A percentile compares a stretch with the other conserved stretches of the same genome.
Conservation (phyloP, 2,113 vertebrate species). For the Lycaon pictus region DNA sequence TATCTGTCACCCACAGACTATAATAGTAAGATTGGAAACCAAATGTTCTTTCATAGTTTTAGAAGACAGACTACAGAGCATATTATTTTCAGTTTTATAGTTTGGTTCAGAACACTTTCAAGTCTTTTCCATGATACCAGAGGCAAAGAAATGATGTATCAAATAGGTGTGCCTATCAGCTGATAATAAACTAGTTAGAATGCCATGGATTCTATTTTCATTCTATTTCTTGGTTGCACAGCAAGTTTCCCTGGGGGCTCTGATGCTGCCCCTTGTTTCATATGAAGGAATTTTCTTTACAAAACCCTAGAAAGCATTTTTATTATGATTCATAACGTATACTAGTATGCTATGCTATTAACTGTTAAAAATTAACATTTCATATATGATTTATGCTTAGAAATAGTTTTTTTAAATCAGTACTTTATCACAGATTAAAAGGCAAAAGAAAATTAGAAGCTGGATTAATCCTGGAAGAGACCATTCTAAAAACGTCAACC, state of each 20-base stretch:
- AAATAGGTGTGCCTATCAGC: background rate
- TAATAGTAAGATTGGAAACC: background rate
- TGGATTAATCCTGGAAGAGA: background rate
- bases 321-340: background rate
- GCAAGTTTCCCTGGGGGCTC: background rate
- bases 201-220: background rate
- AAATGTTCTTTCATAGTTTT: background rate
- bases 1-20: background rate
- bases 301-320: slow-evolving; percentile 14
- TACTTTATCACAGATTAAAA: slow-evolving; percentile 11
- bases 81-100: background rate
- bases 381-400: background rate
- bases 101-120: background rate
- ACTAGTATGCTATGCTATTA: background rate
- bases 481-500: background rate
- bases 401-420: background rate
- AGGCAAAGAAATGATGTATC: background rate
- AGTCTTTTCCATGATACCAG: background rate
- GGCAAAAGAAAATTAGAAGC: background rate
- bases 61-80: background rate
- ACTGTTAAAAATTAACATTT: background rate
- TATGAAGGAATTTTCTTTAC: background rate
- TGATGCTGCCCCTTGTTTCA: background rate
- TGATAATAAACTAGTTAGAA: background rate
- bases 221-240: background rate